A percentile compares a stretch with the other conserved stretches of the same genome.
Conservation (phyloP, 2,888 invertebrate genomes). For the Thecophora atra region DNA sequence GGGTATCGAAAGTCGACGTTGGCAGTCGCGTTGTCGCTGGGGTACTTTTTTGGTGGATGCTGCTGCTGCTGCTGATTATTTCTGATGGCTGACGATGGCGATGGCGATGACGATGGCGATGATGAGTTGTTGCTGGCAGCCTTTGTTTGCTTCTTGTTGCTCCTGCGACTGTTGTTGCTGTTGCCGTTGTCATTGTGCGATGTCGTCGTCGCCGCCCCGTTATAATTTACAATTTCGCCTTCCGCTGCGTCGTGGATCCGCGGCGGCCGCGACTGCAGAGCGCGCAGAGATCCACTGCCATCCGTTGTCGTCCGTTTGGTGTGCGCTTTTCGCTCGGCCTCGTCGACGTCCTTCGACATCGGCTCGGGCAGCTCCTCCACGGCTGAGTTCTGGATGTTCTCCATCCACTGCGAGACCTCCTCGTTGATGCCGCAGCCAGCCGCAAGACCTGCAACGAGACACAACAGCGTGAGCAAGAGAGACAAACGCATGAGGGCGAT, state of each 20-base stretch:
- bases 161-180: slow-evolving; percentile 27
- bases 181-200: slow-evolving; percentile 24
- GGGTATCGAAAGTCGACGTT: slow-evolving; percentile 61
- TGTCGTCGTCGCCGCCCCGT: slow-evolving; percentile 26
- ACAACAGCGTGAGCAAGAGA: slow-evolving; percentile 6
- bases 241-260: slow-evolving; percentile 19
- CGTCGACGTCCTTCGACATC: slow-evolving; percentile 59
- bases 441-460: slow-evolving; percentile 74
- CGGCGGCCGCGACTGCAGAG: slow-evolving; percentile 33
- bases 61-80: slow-evolving; percentile 34
- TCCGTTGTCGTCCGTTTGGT: slow-evolving; percentile 51
- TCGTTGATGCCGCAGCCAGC: slow-evolving; percentile 90
- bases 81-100: slow-evolving; percentile 29
- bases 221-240: slow-evolving; percentile 1
- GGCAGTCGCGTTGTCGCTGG: slow-evolving; percentile 48
- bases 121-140: slow-evolving; percentile 34
- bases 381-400: slow-evolving; percentile 83
- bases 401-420: slow-evolving; percentile 92
- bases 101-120: slow-evolving; percentile 32
- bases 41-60: slow-evolving; percentile 57
- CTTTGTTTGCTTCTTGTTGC: slow-evolving; percentile 40
- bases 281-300: slow-evolving; percentile 39
- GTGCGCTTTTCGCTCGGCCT: slow-evolving; percentile 50
- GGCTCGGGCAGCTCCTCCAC: slow-evolving; percentile 68
- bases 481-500: slow-evolving; percentile 27